Evolutionary conservation across 2,888 invertebrate species (phyloP).

Genomic region (Chouioia cunea): DNA sequence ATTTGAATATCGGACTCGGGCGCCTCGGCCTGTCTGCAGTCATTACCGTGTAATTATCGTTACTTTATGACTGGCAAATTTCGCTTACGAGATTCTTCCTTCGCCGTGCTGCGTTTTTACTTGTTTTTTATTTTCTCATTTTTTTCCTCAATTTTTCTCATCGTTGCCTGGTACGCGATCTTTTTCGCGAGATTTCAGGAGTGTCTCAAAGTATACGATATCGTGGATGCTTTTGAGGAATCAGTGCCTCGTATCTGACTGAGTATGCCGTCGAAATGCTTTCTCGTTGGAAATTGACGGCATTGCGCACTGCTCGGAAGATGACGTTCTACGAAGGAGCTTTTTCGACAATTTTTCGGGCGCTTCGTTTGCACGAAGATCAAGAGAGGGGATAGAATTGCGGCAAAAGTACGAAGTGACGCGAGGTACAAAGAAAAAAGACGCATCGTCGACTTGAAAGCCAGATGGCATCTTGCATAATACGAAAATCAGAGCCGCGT

Average conservation of each 20-base stretch:
- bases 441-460: conserved; percentile 36
- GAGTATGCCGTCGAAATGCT: no score
- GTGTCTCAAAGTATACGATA: no score
- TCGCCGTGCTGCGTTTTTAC: conserved; percentile 35
- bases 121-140: conserved; percentile 4
- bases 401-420: neutral
- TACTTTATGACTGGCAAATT: conserved; percentile 63
- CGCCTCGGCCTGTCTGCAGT: conserved; percentile 51
- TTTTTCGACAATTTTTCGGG: conserved; percentile 1
- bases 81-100: no score
- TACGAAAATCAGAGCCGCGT: conserved; percentile 39
- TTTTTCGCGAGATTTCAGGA: no score
- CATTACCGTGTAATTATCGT: conserved; percentile 67
- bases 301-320: no score
- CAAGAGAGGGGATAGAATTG: neutral
- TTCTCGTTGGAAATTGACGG: neutral
- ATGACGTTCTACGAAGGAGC: no score
- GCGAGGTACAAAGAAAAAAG: conserved; percentile 29
- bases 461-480: conserved; percentile 45
- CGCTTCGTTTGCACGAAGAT: neutral
- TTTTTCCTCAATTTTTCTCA: no score
- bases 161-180: no score
- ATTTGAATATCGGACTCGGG: conserved; percentile 66
- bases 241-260: no score
- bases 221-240: no score